Percentiles rank a stretch among this genome's conserved stretches.
Conservation (phyloP, 2,113 vertebrate genomes). For the Ailuropoda melanoleuca region DNA sequence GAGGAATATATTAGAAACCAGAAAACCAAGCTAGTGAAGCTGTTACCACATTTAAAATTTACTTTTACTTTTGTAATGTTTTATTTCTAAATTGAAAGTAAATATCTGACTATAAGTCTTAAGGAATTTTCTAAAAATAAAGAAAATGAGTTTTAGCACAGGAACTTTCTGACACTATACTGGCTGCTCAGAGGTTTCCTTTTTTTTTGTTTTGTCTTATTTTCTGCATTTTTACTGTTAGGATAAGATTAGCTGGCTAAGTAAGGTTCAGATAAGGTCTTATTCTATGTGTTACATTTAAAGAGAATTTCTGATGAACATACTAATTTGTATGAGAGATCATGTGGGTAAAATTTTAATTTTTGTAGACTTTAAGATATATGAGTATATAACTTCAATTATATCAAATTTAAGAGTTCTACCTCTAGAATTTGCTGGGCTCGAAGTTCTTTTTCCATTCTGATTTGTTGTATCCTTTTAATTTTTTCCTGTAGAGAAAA, state of each 20-base stretch:
- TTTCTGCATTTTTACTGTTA: neutral
- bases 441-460: conserved; percentile 96
- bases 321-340: neutral
- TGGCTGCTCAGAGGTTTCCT: neutral
- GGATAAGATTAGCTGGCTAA: neutral
- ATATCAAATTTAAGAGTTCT: conserved; percentile 69
- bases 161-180: neutral
- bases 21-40: neutral
- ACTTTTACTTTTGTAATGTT: conserved; percentile 14
- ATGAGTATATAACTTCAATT: conserved; percentile 30
- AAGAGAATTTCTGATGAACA: conserved; percentile 69
- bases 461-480: conserved; percentile 96
- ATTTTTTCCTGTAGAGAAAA: conserved; percentile 93
- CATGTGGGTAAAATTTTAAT: neutral
- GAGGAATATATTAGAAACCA: neutral
- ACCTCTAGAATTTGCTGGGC: conserved; percentile 99
- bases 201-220: neutral
- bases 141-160: neutral
- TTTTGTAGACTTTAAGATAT: conserved; percentile 2
- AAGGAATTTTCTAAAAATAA: neutral
- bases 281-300: conserved; percentile 51
- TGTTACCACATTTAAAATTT: neutral
- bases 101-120: neutral
- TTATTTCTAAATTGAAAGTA: conserved; percentile 50
- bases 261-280: neutral